phyloP scores from a whole-genome alignment of 2,888 invertebrate genomes.

The Beris chalybata region DNA sequence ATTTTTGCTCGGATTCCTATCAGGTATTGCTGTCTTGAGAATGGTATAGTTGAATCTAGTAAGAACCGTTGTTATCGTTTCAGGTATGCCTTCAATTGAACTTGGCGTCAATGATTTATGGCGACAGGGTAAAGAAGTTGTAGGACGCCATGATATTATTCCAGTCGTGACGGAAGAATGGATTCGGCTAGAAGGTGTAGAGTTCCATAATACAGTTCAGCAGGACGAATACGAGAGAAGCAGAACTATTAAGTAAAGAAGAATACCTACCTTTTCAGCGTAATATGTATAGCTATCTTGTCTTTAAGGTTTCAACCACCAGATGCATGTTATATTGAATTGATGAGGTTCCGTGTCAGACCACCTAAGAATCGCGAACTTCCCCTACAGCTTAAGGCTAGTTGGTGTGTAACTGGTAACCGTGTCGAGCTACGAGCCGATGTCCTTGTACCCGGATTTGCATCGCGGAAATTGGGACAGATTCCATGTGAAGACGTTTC shows the following conservation, averaged over 20 bases:
- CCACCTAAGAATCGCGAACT: slow-evolving; percentile 96
- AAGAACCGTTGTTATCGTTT: slow-evolving; percentile 14
- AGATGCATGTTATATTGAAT: slow-evolving; percentile 96
- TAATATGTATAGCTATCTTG: background rate
- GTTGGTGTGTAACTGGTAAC: slow-evolving; percentile 84
- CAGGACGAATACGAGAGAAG: slow-evolving; percentile 85
- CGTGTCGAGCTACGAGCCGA: slow-evolving; percentile 95
- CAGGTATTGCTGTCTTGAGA: slow-evolving; percentile 61
- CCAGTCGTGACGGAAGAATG: slow-evolving; percentile 99
- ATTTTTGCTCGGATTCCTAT: slow-evolving; percentile 94
- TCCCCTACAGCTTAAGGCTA: slow-evolving; percentile 90
- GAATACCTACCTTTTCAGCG: background rate
- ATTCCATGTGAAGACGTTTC: slow-evolving; percentile 97
- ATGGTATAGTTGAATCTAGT: background rate
- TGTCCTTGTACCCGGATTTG: slow-evolving; percentile 94
- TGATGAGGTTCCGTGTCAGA: slow-evolving; percentile 92
- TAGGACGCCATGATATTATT: slow-evolving; percentile 98
- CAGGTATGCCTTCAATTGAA: slow-evolving; percentile 94
- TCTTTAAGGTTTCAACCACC: slow-evolving; percentile 85
- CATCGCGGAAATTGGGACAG: slow-evolving; percentile 92
- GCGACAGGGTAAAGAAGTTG: slow-evolving; percentile 98
- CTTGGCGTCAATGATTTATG: slow-evolving; percentile 96
- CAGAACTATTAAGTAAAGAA: slow-evolving; percentile 76
- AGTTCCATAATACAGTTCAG: slow-evolving; percentile 93
- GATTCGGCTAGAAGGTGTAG: slow-evolving; percentile 92